Evolutionary conservation across 1,140 invertebrate species (phyloP), one percentile per base, ranked within the genome.

Genomic region (Dinoponera quadriceps): DNA sequence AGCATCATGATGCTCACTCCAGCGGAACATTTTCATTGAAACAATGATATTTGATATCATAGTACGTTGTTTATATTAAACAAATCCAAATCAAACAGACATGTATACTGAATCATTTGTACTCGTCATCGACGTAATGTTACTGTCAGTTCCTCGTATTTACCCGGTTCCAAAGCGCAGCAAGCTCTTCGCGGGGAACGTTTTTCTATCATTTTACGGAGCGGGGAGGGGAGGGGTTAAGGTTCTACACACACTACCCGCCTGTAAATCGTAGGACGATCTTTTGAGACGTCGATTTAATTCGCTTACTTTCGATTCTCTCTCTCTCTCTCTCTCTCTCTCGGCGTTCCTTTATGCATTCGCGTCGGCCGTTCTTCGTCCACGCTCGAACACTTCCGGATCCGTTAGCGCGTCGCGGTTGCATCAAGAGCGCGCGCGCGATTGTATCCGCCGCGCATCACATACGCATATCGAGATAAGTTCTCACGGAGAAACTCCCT

Each of bases 201-300:
- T 44, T 78, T 55, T 63, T 77, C 33, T 44, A 68, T 77, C n/a
- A 11, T 51, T 63, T 74, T 49, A n/a, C n/a, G n/a, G n/a, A n/a
- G n/a, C n/a, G n/a, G n/a, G n/a, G n/a, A n/a, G n/a, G n/a, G 13
- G 63, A 20, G 16, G 29, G 16, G 3, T 75, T 51, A 48, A 63
- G 29, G n/a, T 77, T 65, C 18, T 29, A 33, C 5, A 27, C n/a
- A 77, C 14, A 22, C 33, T 22, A 25, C 55, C 48, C 18, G 27
- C 11, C 29, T 33, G 29, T n/a, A 33, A 33, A 5, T 38, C 20
- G 0, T 22, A 66, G n/a, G 16, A 38, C 38, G 25, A 25, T 33
- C 33, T 78, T 27, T 57, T 48, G 5, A 54, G 3, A 55, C 25
- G 48, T 16, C n/a, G 22, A 29, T 44, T 33, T 57, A 20, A 69